These are phyloP conservation scores for Pachliopta kotzebuea DNA, from an alignment of 2,888 invertebrate genomes.

Conservation along the genomic window DNA sequence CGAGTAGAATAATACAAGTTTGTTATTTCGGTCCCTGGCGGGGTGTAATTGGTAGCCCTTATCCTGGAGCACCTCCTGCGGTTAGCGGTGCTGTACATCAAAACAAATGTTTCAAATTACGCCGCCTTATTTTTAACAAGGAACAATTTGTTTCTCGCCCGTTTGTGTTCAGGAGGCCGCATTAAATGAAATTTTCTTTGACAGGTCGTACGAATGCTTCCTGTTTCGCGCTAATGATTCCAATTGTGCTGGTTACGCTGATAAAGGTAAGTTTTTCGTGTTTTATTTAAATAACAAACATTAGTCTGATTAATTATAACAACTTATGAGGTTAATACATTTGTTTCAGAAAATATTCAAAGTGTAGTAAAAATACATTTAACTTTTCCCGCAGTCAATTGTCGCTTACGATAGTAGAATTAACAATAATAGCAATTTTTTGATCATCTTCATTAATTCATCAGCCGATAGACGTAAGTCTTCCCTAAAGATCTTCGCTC, in stretches of 20 bases:
- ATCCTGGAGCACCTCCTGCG: slow-evolving; percentile 14
- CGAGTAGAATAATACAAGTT: slow-evolving; percentile 56
- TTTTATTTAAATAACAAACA: slow-evolving; percentile 8
- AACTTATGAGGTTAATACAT: too few species aligned
- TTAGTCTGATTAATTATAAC: too few species aligned
- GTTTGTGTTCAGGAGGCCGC: neutral
- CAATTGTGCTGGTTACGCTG: slow-evolving; percentile 12
- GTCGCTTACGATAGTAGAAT: too few species aligned
- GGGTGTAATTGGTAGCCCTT: slow-evolving; percentile 50
- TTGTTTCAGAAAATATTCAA: too few species aligned
- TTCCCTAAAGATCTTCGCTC: too few species aligned
- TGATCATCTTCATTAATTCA: too few species aligned
- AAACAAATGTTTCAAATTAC: slow-evolving; percentile 53
- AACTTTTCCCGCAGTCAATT: too few species aligned
- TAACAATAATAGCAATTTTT: too few species aligned
- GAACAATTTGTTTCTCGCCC: slow-evolving; percentile 16
- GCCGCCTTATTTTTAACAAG: slow-evolving; percentile 49
- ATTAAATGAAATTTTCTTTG: slow-evolving; percentile 27
- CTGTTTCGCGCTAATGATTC: slow-evolving; percentile 17
- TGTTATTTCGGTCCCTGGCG: slow-evolving; percentile 51
- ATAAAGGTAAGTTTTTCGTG: slow-evolving; percentile 24
- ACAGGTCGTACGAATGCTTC: slow-evolving; percentile 27
- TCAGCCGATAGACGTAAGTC: too few species aligned
- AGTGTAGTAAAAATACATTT: too few species aligned
- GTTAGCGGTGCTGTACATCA: slow-evolving; percentile 39